Evolutionary conservation across 2,888 invertebrate genomes (phyloP), one percentile per base, ranked within the genome.

Genomic region (Dromius quadrimaculatus): DNA sequence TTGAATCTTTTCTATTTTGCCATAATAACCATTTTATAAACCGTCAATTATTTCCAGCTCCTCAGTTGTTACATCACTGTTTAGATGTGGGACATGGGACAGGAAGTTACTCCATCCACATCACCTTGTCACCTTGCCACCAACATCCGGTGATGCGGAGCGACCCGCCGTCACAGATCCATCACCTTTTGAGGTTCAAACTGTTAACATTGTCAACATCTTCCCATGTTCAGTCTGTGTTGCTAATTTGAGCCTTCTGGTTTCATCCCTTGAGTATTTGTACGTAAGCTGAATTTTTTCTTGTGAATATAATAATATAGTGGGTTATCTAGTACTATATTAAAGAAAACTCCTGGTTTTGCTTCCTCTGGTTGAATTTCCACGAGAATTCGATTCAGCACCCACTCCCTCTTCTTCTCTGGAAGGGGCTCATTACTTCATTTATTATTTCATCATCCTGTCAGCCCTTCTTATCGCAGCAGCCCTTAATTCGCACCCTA

Each of bases 381-480:
- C n/a, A n/a, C n/a, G n/a, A n/a, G n/a, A n/a, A n/a, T n/a, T n/a
- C n/a, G n/a, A n/a, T n/a, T n/a, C n/a, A n/a, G n/a, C n/a, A n/a
- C n/a, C n/a, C n/a, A n/a, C n/a, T 13, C 61, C 19, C 15, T 34
- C n/a, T 20, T 17, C 36, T 3, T 15, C 13, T 43, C 61, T 11
- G 36, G 19, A 23, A 59, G 20, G 22, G 23, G 38, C 75, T 76
- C 76, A 76, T 76, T 76, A 77, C 74, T 75, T 74, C 76, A 76
- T 77, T 77, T 77, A 76, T 78, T 77, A 77, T 77, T 76, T 77
- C 75, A 75, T 74, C 75, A 71, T 63, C 13, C 63, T 63, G 63
- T 63, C 43, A 63, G 41, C 41, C 43, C 63, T 63, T 63, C 63
- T 63, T 63, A 63, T 41, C 62, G 20, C 62, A 20, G 41, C 23